Conservation (phyloP, 1,140 invertebrate species). For the Drosophila melanogaster region Release_6_plus_ISO1_MT NT_033777.3:5437501-5438000, state of each 20-base stretch:
- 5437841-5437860: conserved; percentile 97
- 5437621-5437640: conserved; percentile 92
- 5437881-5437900: too few relatives aligned
- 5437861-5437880: too few relatives aligned
- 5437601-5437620: conserved; percentile 91
- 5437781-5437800: neutral
- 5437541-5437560: conserved; percentile 85
- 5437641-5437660: conserved; percentile 89
- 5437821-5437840: conserved; percentile 85
- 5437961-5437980: too few relatives aligned
- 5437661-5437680: too few relatives aligned
- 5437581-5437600: conserved; percentile 89
- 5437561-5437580: conserved; percentile 84
- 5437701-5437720: too few relatives aligned
- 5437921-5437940: too few relatives aligned
- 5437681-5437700: too few relatives aligned
- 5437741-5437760: neutral
- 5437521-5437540: conserved; percentile 84
- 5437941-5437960: too few relatives aligned
- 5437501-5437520: conserved; percentile 84
- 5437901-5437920: too few relatives aligned
- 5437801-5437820: neutral
- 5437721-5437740: too few relatives aligned
- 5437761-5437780: neutral
- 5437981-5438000: neutral